Percentiles rank a stretch among this genome's conserved stretches.
These are phyloP conservation scores for Actinemys pallida DNA, from an alignment of 2,113 vertebrate species.

Conservation along the genomic window DNA sequence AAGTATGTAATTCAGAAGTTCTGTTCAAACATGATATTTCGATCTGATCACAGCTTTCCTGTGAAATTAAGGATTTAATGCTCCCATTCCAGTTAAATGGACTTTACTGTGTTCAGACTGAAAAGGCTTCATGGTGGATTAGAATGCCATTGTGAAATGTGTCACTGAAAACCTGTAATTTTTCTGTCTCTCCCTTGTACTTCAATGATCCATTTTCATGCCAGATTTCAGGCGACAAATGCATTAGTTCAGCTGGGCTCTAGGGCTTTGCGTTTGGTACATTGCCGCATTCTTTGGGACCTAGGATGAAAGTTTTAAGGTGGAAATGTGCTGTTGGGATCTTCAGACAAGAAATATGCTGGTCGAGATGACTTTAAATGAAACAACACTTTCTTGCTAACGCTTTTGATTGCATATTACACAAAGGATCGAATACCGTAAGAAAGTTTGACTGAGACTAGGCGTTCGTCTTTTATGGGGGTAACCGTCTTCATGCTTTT, in stretches of 20 bases:
- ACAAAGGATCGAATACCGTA: not conserved
- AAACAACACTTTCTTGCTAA: not conserved
- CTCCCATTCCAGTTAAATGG: slow-evolving; percentile 47
- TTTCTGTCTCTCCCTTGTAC: slow-evolving; percentile 38
- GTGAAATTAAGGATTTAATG: slow-evolving; percentile 66
- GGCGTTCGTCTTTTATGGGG: slow-evolving; percentile 22
- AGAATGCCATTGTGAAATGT: slow-evolving; percentile 40
- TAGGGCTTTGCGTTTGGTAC: not conserved
- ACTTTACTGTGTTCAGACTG: not conserved
- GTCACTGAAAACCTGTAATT: slow-evolving; percentile 50
- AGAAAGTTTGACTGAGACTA: slow-evolving; percentile 34
- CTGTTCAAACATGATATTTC: slow-evolving; percentile 59
- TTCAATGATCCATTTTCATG: slow-evolving; percentile 43
- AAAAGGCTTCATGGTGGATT: slow-evolving; percentile 29
- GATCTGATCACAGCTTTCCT: slow-evolving; percentile 14
- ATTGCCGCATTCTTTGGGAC: not conserved
- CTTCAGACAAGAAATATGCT: rapidly evolving
- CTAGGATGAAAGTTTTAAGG: rapidly evolving
- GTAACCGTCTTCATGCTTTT: slow-evolving; percentile 23
- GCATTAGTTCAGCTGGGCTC: slow-evolving; percentile 62
- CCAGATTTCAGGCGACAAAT: slow-evolving; percentile 48
- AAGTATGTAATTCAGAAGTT: slow-evolving; percentile 46
- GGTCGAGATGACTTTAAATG: not conserved
- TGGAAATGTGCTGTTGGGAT: not conserved
- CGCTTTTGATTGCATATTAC: not conserved